Evolutionary conservation across 2,797 vertebrate genomes (phyloP).

Genomic region (Salmo trutta): DNA sequence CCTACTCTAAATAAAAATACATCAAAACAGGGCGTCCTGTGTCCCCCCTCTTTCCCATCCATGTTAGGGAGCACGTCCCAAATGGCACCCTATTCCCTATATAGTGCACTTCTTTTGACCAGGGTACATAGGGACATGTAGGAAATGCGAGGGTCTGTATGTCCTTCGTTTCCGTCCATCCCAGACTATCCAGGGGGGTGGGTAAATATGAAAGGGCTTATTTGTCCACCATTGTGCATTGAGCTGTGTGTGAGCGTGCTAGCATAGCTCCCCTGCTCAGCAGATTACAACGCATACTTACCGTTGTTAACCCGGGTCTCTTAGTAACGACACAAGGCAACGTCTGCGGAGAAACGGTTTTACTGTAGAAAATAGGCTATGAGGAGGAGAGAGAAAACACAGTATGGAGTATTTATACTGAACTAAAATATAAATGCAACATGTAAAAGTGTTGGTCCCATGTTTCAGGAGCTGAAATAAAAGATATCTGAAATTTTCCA

Average conservation of each 20-base stretch:
- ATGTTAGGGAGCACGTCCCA: no score
- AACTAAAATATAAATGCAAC: no score
- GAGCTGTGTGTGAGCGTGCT: conserved; percentile 56
- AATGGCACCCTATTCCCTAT: no score
- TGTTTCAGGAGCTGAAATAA: no score
- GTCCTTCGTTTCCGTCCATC: not conserved
- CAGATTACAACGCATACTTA: conserved; percentile 65
- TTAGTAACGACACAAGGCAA: conserved; percentile 67
- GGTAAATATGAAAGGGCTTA: conserved; percentile 73
- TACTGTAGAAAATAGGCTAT: conserved; percentile 53
- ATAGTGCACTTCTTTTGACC: no score
- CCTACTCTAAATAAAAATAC: no score
- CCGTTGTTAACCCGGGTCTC: conserved; percentile 59
- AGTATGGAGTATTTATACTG: not conserved
- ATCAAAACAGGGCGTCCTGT: no score
- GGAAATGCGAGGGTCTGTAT: no score
- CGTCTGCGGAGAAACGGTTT: conserved; percentile 40
- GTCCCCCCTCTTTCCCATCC: no score
- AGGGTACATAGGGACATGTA: no score
- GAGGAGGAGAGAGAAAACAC: conserved; percentile 10
- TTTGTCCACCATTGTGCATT: conserved; percentile 71
- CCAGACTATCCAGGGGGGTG: conserved; percentile 62
- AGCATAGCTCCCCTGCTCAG: conserved; percentile 57
- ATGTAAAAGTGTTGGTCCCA: no score
- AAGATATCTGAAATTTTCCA: no score